Evolutionary conservation across 2,797 vertebrate genomes (phyloP), one percentile per base, ranked within the genome.

Genomic region (Muscicapa striata): DNA sequence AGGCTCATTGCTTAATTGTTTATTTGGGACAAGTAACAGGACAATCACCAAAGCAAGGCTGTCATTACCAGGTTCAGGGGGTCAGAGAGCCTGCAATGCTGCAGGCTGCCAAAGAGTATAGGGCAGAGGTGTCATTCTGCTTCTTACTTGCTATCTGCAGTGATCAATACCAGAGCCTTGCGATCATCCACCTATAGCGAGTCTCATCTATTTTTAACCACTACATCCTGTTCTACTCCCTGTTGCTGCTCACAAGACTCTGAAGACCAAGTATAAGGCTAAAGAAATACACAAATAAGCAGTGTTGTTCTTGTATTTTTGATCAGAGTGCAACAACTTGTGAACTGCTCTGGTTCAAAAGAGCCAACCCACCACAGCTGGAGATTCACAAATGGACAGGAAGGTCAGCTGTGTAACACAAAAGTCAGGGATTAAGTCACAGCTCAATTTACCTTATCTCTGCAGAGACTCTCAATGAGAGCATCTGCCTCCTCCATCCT

Each of bases 401-500:
- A 78, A 51, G 17, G 30, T 41, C 32, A 54, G 13, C 6, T 5
- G 1, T 5, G 4, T 26, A 74, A 84, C 10, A 78, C 27, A 70
- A 30, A 11, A 21, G 29, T 9, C n/a, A 19, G 26, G 15, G 29
- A 57, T n/a, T 30, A 51, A 82, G 12, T 22, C 43, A 54, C 13
- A 92, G 43, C 3, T 38, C n/a, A 55, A 30, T 69, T 95, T 62
- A 99, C 99, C 98, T 99, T 99, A 96, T 99, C 99, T 95, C 99
- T 98, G 97, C 99, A 99, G 55, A 99, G 99, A 96, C 99, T 99
- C 95, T 99, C 99, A 59, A 99, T 99, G 68, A 99, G 99, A 21
- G 99, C 97, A 93, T 99, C 99, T 1, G 99, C 99, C 94, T 99
- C 99, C 94, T 99, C 99, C 99, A 99, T 99, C 58, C 99, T 98